A percentile compares a stretch with the other conserved stretches of the same genome.
phyloP scores from a whole-genome alignment of 2,113 vertebrate species.

The Amphiprion ocellaris region DNA sequence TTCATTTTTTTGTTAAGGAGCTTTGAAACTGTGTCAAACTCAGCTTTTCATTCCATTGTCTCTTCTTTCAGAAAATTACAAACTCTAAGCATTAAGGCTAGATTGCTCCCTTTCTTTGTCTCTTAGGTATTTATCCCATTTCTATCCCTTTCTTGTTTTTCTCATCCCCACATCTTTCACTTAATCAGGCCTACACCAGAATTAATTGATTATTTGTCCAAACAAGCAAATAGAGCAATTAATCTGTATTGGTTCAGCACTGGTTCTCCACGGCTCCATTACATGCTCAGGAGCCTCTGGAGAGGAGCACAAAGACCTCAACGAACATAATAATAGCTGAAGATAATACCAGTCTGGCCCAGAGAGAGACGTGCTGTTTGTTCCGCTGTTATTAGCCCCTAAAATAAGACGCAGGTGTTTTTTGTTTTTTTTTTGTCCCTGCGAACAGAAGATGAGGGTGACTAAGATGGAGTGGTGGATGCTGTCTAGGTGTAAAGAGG shows the following conservation, averaged over 20 bases:
- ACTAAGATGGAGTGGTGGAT: conserved; percentile 54
- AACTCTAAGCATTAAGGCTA: rapidly evolving
- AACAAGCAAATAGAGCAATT: conserved; percentile 70
- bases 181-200: conserved; percentile 54
- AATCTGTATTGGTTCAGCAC: conserved; percentile 47
- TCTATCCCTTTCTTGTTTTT: conserved; percentile 4
- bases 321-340: conserved; percentile 64
- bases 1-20: neutral
- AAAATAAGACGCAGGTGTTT: conserved; percentile 43
- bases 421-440: neutral
- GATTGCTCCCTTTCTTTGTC: neutral
- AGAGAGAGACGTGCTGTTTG: conserved; percentile 57
- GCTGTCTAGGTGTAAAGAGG: conserved; percentile 33
- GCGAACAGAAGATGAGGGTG: conserved; percentile 18
- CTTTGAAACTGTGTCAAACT: neutral
- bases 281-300: conserved; percentile 9
- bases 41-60: neutral
- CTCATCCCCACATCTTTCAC: conserved; percentile 19
- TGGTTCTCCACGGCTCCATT: conserved; percentile 42
- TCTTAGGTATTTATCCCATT: conserved; percentile 5
- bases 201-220: conserved; percentile 71
- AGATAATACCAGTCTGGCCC: conserved; percentile 56
- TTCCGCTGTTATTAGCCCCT: conserved; percentile 63
- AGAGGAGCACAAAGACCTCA: conserved; percentile 56
- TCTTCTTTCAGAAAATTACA: neutral